These are phyloP conservation scores for Elysia chlorotica DNA, from an alignment of 1,140 invertebrate species.

Conservation along the genomic window DNA sequence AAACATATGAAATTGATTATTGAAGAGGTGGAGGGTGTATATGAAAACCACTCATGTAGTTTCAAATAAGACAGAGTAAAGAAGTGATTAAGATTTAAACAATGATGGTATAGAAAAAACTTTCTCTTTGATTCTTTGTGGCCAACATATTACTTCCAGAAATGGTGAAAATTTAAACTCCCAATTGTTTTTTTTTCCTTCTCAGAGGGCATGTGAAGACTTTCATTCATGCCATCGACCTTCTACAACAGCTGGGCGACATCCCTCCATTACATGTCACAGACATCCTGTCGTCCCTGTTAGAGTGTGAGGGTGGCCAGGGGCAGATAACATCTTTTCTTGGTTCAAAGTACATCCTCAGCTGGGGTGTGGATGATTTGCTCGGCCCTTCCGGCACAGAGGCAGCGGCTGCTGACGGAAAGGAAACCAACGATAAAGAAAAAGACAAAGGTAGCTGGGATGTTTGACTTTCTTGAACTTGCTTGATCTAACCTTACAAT, in stretches of 20 bases:
- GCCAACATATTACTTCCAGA: too few species aligned
- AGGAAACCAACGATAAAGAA: conserved; percentile 44
- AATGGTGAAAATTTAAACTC: too few species aligned
- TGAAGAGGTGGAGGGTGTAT: too few species aligned
- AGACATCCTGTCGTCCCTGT: conserved; percentile 49
- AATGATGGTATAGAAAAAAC: too few species aligned
- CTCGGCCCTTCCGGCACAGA: conserved; percentile 37
- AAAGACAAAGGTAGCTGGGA: conserved; percentile 40
- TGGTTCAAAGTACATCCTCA: conserved; percentile 53
- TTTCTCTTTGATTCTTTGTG: too few species aligned
- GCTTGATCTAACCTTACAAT: too few species aligned
- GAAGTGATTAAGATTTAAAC: too few species aligned
- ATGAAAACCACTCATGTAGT: too few species aligned
- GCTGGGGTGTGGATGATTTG: conserved; percentile 61
- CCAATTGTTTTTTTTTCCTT: conserved; percentile 25
- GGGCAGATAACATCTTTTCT: conserved; percentile 46
- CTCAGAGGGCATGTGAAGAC: conserved; percentile 57
- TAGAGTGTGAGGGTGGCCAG: conserved; percentile 52
- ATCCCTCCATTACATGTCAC: conserved; percentile 43
- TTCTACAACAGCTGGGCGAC: conserved; percentile 52
- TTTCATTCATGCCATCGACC: conserved; percentile 58
- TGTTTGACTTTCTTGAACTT: too few species aligned
- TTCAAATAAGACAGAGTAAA: too few species aligned
- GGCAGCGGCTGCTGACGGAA: conserved; percentile 38
- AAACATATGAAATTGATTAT: too few species aligned